Conservation (phyloP, 2,888 invertebrate species). For the Coelinius sp. region DNA sequence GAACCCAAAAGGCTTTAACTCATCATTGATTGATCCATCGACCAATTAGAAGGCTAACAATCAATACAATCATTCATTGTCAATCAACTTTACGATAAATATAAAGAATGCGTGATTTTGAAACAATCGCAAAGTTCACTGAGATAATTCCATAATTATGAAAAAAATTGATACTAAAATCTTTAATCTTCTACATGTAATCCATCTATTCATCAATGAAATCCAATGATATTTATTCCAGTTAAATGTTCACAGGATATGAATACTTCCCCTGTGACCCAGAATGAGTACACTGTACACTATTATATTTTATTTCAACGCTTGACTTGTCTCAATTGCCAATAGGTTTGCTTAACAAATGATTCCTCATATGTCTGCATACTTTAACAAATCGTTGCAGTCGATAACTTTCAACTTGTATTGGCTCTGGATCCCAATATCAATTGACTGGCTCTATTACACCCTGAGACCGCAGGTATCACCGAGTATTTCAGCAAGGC, state of each 20-base stretch:
- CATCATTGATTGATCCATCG: no score
- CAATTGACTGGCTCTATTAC: not conserved
- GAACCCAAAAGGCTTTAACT: no score
- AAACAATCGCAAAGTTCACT: no score
- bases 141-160: no score
- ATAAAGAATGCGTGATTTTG: no score
- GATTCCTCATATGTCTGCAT: not conserved
- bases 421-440: conserved; percentile 3
- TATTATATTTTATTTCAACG: not conserved
- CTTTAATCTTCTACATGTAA: no score
- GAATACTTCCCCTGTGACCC: not conserved
- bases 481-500: not conserved
- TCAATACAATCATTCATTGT: no score
- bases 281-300: not conserved
- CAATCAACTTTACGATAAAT: no score
- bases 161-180: no score
- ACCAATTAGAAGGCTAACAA: no score
- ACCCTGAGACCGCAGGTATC: not conserved
- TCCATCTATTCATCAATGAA: not conserved
- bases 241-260: not conserved
- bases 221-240: not conserved
- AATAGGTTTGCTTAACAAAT: not conserved
- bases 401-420: not conserved
- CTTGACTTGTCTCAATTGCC: conserved; percentile 2
- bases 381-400: not conserved